Evolutionary conservation across 2,797 vertebrate genomes (phyloP).

Genomic region (Tokudaia muenninki): DNA sequence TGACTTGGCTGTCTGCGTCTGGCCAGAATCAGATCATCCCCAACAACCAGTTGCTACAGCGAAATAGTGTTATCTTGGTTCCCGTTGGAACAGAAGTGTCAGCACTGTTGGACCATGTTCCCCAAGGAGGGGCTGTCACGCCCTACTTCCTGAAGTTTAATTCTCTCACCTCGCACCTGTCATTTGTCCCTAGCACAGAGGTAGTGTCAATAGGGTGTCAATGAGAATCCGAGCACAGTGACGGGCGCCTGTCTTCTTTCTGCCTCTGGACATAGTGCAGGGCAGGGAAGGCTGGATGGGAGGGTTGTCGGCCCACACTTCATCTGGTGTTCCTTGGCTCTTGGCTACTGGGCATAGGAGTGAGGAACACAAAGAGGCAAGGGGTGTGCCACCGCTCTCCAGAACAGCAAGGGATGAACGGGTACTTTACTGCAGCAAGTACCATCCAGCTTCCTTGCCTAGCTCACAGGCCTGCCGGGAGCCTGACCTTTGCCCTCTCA

Average conservation of each 20-base stretch:
- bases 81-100: slow-evolving; percentile 5
- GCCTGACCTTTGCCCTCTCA: neutral
- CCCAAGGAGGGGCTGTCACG: neutral
- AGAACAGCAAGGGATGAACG: neutral
- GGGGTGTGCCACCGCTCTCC: neutral
- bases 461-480: neutral
- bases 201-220: neutral
- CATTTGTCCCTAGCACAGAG: neutral
- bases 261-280: neutral
- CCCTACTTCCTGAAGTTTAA: neutral
- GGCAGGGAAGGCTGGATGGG: neutral
- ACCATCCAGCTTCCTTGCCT: neutral
- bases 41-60: neutral
- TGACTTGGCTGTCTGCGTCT: neutral
- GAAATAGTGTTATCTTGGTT: neutral
- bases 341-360: neutral
- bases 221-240: neutral
- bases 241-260: neutral
- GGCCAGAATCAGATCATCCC: slow-evolving; percentile 47
- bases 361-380: slow-evolving; percentile 7
- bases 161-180: neutral
- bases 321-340: neutral
- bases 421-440: neutral
- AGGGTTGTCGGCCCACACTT: neutral
- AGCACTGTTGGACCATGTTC: neutral